These are phyloP conservation scores for Beris chalybata DNA, from an alignment of 2,888 invertebrate species.

Conservation along the genomic window DNA sequence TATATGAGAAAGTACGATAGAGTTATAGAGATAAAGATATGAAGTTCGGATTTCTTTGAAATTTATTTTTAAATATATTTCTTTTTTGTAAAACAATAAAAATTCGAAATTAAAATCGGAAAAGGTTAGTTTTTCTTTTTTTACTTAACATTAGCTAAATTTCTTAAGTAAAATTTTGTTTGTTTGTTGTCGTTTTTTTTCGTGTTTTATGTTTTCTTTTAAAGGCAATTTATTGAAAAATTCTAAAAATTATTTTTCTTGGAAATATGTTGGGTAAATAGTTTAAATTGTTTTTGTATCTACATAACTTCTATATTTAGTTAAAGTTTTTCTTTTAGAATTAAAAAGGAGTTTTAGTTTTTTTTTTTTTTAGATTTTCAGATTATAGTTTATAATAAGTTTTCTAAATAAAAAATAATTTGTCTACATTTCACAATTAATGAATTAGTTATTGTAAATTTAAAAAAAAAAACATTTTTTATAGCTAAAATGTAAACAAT, in stretches of 20 bases:
- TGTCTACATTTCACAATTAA: constrained; percentile 20
- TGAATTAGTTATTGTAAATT: constrained; percentile 9
- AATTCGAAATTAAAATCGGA: constrained; percentile 5
- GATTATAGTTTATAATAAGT: constrained; percentile 15
- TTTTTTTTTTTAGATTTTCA: too few relatives aligned
- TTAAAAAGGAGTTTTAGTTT: background rate
- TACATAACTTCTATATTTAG: constrained; percentile 27
- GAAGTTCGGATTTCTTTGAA: background rate
- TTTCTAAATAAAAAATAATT: constrained; percentile 1
- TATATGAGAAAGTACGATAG: constrained; percentile 5
- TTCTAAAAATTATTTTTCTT: constrained; percentile 12
- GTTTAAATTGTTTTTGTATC: constrained; percentile 14
- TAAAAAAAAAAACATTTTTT: constrained; percentile 15
- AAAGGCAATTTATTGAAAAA: constrained; percentile 19
- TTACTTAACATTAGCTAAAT: constrained; percentile 12
- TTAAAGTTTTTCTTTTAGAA: constrained; percentile 17
- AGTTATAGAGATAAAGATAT: constrained; percentile 20
- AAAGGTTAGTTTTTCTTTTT: constrained; percentile 18
- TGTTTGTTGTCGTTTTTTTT: constrained; percentile 2
- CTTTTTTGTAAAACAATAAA: constrained; percentile 5
- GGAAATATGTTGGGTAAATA: background rate
- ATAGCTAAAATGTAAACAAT: too few relatives aligned
- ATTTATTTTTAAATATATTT: constrained; percentile 14
- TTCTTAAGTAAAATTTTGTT: constrained; percentile 11
- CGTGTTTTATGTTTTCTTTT: constrained; percentile 11